phyloP scores from a whole-genome alignment of 2,113 vertebrate species.

The Mionectes macconnelli region DNA sequence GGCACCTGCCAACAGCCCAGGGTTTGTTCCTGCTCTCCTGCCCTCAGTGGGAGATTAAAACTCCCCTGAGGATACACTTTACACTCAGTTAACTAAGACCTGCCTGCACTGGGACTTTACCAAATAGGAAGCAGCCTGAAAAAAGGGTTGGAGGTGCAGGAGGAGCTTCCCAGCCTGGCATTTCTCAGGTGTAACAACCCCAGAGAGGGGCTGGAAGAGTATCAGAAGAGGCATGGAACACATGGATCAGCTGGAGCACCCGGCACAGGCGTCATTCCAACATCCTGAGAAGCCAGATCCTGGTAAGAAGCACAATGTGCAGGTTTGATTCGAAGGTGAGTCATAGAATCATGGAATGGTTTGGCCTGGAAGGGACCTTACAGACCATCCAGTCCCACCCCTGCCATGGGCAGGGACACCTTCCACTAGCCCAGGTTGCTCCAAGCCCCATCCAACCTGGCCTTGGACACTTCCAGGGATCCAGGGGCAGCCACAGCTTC shows the following conservation, averaged over 20 bases:
- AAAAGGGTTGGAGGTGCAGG: background rate
- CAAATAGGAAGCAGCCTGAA: rapidly evolving
- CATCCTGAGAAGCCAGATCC: background rate
- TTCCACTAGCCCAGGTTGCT: background rate
- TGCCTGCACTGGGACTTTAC: rapidly evolving
- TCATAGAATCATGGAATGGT: background rate
- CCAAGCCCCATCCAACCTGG: background rate
- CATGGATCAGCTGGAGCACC: rapidly evolving
- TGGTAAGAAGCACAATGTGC: rapidly evolving
- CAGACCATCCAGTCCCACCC: background rate
- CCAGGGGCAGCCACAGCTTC: background rate
- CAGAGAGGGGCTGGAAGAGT: rapidly evolving
- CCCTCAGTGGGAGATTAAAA: rapidly evolving
- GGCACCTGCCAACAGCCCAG: rapidly evolving
- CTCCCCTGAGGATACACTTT: rapidly evolving
- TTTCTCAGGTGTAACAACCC: rapidly evolving
- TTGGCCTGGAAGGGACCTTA: rapidly evolving
- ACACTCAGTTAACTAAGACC: background rate
- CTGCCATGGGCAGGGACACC: background rate
- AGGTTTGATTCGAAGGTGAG: background rate
- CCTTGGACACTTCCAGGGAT: background rate
- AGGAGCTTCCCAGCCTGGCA: background rate
- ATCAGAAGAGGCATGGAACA: rapidly evolving
- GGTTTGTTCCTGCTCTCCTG: rapidly evolving
- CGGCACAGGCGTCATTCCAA: rapidly evolving